Conservation (phyloP, 2,113 vertebrate species). For the Channa argus region DNA sequence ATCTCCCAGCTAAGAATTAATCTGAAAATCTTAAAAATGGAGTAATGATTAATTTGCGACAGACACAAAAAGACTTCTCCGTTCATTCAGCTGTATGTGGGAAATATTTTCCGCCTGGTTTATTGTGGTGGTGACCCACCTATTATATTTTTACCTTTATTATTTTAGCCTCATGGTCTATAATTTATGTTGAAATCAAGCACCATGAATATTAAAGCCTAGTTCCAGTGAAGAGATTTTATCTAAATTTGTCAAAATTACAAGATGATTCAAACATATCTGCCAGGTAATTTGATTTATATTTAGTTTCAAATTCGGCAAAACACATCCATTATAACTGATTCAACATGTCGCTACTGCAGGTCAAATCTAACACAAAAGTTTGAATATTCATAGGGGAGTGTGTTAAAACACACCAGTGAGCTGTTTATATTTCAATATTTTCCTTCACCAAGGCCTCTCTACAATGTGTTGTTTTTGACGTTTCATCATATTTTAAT, state of each 20-base stretch:
- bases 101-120: constrained; percentile 41
- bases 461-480: constrained; percentile 28
- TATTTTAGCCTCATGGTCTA: constrained; percentile 24
- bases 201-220: no score
- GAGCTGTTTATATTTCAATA: background rate
- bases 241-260: background rate
- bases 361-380: constrained; percentile 8
- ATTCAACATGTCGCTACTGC: constrained; percentile 1
- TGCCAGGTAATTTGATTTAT: constrained; percentile 7
- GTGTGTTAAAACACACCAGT: constrained; percentile 8
- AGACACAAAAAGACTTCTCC: constrained; percentile 11
- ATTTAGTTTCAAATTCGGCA: constrained; percentile 13
- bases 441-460: constrained; percentile 21
- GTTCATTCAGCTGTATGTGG: constrained; percentile 14
- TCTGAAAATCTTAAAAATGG: constrained; percentile 26
- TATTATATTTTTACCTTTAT: background rate
- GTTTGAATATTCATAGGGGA: background rate
- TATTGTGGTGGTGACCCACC: constrained; percentile 23
- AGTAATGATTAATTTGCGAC: constrained; percentile 23
- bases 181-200: background rate
- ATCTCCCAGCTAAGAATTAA: constrained; percentile 7
- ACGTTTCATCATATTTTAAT: constrained; percentile 31
- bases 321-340: constrained; percentile 1
- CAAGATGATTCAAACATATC: background rate
- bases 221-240: constrained; percentile 33